Evolutionary conservation across 2,113 vertebrate species (phyloP), one percentile per base, ranked within the genome.

Genomic region (Morone saxatilis): DNA sequence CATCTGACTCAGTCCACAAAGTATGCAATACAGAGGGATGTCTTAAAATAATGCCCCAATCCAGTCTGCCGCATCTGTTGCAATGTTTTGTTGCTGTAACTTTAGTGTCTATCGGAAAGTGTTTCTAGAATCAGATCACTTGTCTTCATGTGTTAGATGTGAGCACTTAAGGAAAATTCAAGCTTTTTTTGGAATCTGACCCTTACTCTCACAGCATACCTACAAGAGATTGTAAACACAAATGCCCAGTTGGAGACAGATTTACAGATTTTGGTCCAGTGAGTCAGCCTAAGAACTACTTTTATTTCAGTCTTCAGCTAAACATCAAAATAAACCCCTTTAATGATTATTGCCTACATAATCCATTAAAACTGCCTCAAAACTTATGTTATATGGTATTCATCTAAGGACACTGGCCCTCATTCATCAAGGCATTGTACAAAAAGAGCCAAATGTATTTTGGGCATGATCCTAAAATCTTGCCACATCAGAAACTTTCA

Each of bases 1-100:
- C 20, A 40, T 74, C 25, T 85, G 76, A 82, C 66, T 85, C 75
- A 85, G 70, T 38, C 45, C 25, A 71, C 31, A 45, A 76, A 72
- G 61, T 43, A 54, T 38, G 20, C 25, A 48, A 13, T 12, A 8
- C 22, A 47, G 19, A 43, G 43, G 47, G 6, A 6, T 4, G 57
- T 41, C 51, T 38, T 14, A 51, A 73, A 73, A 81, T 41, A 62
- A 25, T 31, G 5, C 14, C n/a, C 9, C 43, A 40, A 17, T 1
- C 20, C 10, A 68, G 1, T 56, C 17, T 12, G 31, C 8, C 41
- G 47, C 4, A 40, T 53, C 43, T 71, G 17, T 41, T 75, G 22
- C 48, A 25, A 9, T 22, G 5, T 40, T 13, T 11, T 60, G 10
- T 17, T 25, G 25, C 14, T 75, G 65, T 43, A 0, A 17, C 1